A percentile compares a stretch with the other conserved stretches of the same genome.
Conservation (phyloP, 2,888 invertebrate genomes). For the Dynastes tityus region DNA sequence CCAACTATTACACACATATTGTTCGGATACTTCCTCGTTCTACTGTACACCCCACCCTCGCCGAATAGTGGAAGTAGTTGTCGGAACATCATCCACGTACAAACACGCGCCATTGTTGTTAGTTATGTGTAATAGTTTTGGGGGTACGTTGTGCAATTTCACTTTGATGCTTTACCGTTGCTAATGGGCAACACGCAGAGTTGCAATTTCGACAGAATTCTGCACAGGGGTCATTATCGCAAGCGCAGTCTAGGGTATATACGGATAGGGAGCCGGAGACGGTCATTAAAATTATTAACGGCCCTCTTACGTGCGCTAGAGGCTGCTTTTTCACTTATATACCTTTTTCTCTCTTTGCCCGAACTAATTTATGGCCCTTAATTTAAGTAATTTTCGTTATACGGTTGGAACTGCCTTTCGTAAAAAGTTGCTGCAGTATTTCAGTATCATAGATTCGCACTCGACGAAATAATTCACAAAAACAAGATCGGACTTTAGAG, state of each 20-base stretch:
- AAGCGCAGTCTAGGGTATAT: background rate
- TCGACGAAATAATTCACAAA: too few relatives aligned
- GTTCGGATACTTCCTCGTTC: background rate
- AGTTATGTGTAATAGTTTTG: background rate
- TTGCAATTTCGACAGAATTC: conserved; percentile 55
- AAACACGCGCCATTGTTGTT: conserved; percentile 54
- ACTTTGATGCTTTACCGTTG: conserved; percentile 29
- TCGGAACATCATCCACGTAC: conserved; percentile 29
- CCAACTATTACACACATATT: background rate
- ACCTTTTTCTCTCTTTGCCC: background rate
- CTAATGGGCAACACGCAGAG: conserved; percentile 57
- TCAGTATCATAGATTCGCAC: too few relatives aligned
- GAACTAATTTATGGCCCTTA: background rate
- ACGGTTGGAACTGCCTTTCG: background rate
- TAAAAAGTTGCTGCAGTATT: too few relatives aligned
- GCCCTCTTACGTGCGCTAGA: conserved; percentile 27
- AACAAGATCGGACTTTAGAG: too few relatives aligned
- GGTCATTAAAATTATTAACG: conserved; percentile 51
- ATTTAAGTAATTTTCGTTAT: conserved; percentile 9
- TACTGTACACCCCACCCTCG: background rate
- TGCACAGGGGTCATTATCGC: conserved; percentile 45
- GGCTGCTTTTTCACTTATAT: background rate
- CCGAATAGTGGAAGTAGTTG: conserved; percentile 37
- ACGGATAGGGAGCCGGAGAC: background rate
- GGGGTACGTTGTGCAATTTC: conserved; percentile 37